Evolutionary conservation across 2,888 invertebrate genomes (phyloP).

Genomic region (Microdon myrmicae): DNA sequence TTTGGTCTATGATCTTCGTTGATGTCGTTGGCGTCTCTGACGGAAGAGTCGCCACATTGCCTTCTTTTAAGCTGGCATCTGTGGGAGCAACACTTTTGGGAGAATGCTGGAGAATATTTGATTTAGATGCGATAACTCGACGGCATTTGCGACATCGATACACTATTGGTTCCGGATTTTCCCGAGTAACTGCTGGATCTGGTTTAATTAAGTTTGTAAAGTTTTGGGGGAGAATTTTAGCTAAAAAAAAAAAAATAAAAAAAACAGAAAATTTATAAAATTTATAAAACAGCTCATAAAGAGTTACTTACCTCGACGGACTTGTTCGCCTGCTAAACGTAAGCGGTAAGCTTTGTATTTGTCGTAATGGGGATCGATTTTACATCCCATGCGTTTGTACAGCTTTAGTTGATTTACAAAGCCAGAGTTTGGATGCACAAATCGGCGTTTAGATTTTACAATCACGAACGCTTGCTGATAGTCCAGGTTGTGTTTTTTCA

Average conservation of each 20-base stretch:
- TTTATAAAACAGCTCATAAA: conserved; percentile 6
- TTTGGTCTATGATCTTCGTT: conserved; percentile 60
- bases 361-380: conserved; percentile 75
- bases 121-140: conserved; percentile 82
- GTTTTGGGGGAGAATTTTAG: conserved; percentile 83
- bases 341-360: conserved; percentile 80
- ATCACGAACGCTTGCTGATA: conserved; percentile 77
- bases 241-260: conserved; percentile 63
- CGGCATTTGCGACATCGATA: conserved; percentile 87
- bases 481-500: conserved; percentile 83
- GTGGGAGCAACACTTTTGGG: conserved; percentile 27
- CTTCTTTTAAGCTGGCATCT: too few species aligned
- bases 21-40: conserved; percentile 32
- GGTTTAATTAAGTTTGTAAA: conserved; percentile 81
- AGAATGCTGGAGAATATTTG: conserved; percentile 80
- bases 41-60: conserved; percentile 2
- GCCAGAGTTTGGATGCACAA: conserved; percentile 83
- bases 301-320: conserved; percentile 73
- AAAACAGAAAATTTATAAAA: not conserved
- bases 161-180: conserved; percentile 83
- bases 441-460: conserved; percentile 77
- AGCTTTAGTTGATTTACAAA: conserved; percentile 82
- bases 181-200: conserved; percentile 80
- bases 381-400: conserved; percentile 81
- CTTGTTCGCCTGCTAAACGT: conserved; percentile 82